Evolutionary conservation across 1,140 invertebrate species (phyloP).

Genomic region (Penaeus indicus): DNA sequence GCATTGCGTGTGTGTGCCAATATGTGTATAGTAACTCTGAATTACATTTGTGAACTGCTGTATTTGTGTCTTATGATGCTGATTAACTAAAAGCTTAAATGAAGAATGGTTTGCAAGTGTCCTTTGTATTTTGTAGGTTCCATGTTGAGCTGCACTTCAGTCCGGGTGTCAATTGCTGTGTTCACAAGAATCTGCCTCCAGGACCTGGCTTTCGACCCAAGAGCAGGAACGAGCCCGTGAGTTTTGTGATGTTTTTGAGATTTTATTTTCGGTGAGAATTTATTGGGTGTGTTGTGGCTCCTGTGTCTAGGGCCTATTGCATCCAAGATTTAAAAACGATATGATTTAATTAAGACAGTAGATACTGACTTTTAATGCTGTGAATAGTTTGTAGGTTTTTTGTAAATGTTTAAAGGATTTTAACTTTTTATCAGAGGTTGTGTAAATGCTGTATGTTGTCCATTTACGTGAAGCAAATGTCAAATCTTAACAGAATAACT

Average conservation of each 20-base stretch:
- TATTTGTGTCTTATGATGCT: constrained; percentile 18
- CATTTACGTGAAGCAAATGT: too few species aligned
- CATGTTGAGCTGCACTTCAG: constrained; percentile 98
- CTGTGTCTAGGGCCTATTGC: too few species aligned
- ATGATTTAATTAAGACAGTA: too few species aligned
- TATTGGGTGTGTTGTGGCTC: too few species aligned
- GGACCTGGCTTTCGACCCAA: constrained; percentile 94
- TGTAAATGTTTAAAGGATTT: too few species aligned
- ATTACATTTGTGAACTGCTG: constrained; percentile 12
- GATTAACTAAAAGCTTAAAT: background rate
- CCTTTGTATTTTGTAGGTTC: constrained; percentile 75
- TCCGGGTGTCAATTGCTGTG: constrained; percentile 95
- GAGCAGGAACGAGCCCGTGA: constrained; percentile 80
- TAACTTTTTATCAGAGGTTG: too few species aligned
- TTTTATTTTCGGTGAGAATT: background rate
- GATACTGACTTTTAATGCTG: too few species aligned
- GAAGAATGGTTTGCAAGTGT: background rate
- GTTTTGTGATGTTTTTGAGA: background rate
- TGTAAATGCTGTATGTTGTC: too few species aligned
- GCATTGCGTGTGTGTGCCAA: background rate
- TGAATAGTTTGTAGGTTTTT: too few species aligned
- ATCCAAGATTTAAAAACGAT: too few species aligned
- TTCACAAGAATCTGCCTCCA: constrained; percentile 92
- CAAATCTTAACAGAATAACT: background rate
- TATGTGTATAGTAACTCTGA: constrained; percentile 4